A percentile compares a stretch with the other conserved stretches of the same genome.
Conservation (phyloP, 2,888 invertebrate genomes). For the Lasius platythorax region DNA sequence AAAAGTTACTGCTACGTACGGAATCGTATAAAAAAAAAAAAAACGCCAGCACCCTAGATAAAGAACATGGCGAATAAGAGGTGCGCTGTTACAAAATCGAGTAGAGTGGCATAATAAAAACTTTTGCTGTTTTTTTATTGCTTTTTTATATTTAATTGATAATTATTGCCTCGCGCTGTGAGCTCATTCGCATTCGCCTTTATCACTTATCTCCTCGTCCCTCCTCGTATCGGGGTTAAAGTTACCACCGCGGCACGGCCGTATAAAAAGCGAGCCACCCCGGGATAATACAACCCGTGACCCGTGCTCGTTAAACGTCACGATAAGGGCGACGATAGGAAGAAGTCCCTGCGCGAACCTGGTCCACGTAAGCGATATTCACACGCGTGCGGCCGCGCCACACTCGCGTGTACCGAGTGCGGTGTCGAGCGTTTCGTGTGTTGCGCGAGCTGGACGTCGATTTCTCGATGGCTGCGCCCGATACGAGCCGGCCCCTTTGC, state of each 20-base stretch:
- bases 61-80: slow-evolving; percentile 16
- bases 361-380: slow-evolving; percentile 54
- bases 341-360: slow-evolving; percentile 41
- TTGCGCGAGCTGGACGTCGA: slow-evolving; percentile 32
- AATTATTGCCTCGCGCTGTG: slow-evolving; percentile 43
- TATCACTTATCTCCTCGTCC: slow-evolving; percentile 41
- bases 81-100: not conserved
- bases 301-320: slow-evolving; percentile 61
- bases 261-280: slow-evolving; percentile 55
- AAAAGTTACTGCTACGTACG: slow-evolving; percentile 2
- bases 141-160: slow-evolving; percentile 7
- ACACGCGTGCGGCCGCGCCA: slow-evolving; percentile 26
- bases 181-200: slow-evolving; percentile 19
- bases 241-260: slow-evolving; percentile 11
- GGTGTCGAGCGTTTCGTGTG: slow-evolving; percentile 29
- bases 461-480: slow-evolving; percentile 43
- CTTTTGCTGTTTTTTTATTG: slow-evolving; percentile 4
- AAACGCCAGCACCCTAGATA: slow-evolving; percentile 28
- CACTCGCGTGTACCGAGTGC: slow-evolving; percentile 34
- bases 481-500: slow-evolving; percentile 42
- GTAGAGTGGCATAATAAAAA: not conserved
- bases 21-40: slow-evolving; percentile 19
- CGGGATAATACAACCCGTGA: slow-evolving; percentile 61
- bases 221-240: slow-evolving; percentile 36
- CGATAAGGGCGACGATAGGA: slow-evolving; percentile 59